Evolutionary conservation across 2,113 vertebrate genomes (phyloP), one percentile per base, ranked within the genome.

Genomic region (Leptobrachium leishanense): DNA sequence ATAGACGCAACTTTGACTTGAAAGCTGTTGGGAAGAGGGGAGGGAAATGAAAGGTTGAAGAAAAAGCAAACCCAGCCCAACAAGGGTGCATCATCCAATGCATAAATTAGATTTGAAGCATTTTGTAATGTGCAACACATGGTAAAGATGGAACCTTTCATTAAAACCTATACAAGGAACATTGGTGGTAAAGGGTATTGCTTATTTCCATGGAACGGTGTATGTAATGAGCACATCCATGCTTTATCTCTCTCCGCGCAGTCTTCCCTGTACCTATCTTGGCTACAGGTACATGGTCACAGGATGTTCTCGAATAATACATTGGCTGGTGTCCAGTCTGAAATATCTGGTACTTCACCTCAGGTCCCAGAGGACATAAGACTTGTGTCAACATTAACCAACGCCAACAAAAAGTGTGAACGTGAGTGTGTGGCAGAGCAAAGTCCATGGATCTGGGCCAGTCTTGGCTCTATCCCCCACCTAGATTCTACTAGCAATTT

Each of bases 371-470:
- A 77, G 53, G 66, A 68, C 65, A 77, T 41, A 15, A 68, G 75
- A 57, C 65, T 77, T 55, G 54, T 57, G 53, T 59, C 53, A 73
- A 59, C 71, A 59, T 59, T 15, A 41, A 5, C 20, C 20, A 39
- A 41, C 55, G 65, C 50, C 41, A 76, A 39, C 43, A 20, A 8
- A 15, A 50, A 76, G 74, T 42, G 62, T 59, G 55, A 59, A 59
- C 55, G 43, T 69, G 43, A 69, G 20, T 42, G 43, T 69, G 68
- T 43, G n/a, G 66, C 31, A 55, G 71, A 43, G 71, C 71, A 73
- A 73, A 59, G 54, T 73, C 71, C 53, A n/a, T 3, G 6, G 42
- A 11, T 2, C 20, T 31, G 13, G 68, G 40, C 42, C 15, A 68
- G 42, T 68, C 42, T 68, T 43, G 11, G 11, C 10, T 31, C 5